Percentiles rank a stretch among this genome's conserved stretches.
These are phyloP conservation scores for Heliconius hermathena DNA, from an alignment of 1,140 invertebrate genomes.

Conservation along the genomic window DNA sequence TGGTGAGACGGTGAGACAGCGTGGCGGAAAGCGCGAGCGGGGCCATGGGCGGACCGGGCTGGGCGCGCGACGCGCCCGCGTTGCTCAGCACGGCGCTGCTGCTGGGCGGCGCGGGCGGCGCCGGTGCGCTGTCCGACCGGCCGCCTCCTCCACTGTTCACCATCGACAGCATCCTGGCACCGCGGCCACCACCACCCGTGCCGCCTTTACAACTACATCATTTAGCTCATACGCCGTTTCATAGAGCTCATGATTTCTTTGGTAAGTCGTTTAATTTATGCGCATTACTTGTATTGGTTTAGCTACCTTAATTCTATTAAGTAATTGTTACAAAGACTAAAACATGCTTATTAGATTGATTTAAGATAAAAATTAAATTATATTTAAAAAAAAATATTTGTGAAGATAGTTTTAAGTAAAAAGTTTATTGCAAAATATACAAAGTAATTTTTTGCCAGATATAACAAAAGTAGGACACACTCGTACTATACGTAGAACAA, in stretches of 20 bases:
- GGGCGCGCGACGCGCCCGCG: slow-evolving; percentile 67
- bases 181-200: slow-evolving; percentile 79
- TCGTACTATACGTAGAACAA: no score
- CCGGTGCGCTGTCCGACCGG: slow-evolving; percentile 63
- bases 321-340: no score
- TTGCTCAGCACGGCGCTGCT: slow-evolving; percentile 74
- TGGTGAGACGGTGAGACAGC: slow-evolving; percentile 33
- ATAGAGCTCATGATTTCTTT: slow-evolving; percentile 87
- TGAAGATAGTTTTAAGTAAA: no score
- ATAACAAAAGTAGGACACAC: no score
- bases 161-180: slow-evolving; percentile 90
- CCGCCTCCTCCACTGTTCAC: slow-evolving; percentile 88
- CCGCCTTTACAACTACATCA: slow-evolving; percentile 78
- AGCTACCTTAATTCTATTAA: no score
- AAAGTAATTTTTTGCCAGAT: no score
- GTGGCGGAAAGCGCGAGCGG: slow-evolving; percentile 43
- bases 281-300: neutral
- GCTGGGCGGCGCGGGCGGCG: slow-evolving; percentile 64
- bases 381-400: no score
- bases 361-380: no score
- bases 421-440: no score
- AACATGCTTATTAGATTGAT: no score
- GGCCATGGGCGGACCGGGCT: slow-evolving; percentile 52
- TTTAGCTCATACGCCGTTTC: slow-evolving; percentile 79
- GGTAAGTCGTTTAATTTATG: slow-evolving; percentile 81